phyloP scores from a whole-genome alignment of 2,888 invertebrate species.

The Cantharis rufa region DNA sequence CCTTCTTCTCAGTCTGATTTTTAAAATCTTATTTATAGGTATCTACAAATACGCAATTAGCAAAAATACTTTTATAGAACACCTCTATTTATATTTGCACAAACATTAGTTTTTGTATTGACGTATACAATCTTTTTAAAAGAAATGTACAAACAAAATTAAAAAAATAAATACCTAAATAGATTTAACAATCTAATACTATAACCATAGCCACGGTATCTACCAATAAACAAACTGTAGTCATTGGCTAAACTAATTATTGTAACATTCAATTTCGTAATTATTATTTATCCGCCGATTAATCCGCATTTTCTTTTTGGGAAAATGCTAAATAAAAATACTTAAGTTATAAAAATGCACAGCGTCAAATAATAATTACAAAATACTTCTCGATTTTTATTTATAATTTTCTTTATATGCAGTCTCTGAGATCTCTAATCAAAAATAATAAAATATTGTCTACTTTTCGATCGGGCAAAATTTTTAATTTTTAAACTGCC shows the following conservation, averaged over 20 bases:
- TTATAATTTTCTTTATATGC: not conserved
- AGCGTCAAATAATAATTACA: not conserved
- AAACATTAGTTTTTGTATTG: not conserved
- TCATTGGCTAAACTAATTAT: not conserved
- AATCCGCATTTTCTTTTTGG: not conserved
- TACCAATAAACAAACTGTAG: not conserved
- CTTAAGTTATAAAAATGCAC: not conserved
- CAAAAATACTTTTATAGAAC: not conserved
- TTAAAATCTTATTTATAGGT: not conserved
- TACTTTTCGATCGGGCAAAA: not conserved
- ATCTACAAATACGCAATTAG: not conserved
- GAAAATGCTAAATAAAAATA: not conserved
- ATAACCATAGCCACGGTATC: slow-evolving; percentile 2
- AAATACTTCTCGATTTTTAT: not conserved
- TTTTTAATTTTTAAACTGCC: not conserved
- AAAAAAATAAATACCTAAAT: slow-evolving; percentile 9
- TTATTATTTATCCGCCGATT: not conserved
- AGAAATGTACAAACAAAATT: not conserved
- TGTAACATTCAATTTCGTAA: not conserved
- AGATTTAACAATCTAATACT: slow-evolving; percentile 10
- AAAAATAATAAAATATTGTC: slow-evolving; percentile 1
- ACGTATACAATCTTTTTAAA: not conserved
- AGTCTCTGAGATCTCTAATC: slow-evolving; percentile 2
- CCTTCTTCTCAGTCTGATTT: not conserved
- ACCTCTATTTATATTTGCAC: not conserved